Evolutionary conservation across 2,797 vertebrate genomes (phyloP), one percentile per base, ranked within the genome.

Genomic region (Lophius americanus): DNA sequence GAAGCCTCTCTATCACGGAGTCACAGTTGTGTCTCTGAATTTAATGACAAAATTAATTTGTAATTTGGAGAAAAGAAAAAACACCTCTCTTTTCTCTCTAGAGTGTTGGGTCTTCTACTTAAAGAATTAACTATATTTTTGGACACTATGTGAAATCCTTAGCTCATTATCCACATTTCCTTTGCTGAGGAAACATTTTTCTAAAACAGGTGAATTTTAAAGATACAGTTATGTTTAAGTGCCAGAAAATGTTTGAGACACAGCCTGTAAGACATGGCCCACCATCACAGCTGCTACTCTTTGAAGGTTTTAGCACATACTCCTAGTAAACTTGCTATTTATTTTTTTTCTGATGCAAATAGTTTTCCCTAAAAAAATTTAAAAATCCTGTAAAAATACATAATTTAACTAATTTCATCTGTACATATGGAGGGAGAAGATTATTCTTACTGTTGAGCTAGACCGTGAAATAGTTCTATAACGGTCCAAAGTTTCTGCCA

Each of bases 1-100:
- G 67, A 88, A 84, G 82, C 79, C 54, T 81, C 60, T 75, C 73
- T 14, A 66, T 78, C 48, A 62, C 68, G 71, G 65, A 72, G 69
- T 62, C 7, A 39, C 36, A 70, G 62, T 36, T 48, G 60, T 57
- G 51, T 76, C 60, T 75, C 68, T 32, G 53, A 63, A 71, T 75
- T 14, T 60, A 54, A 76, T 78, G 81, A 65, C 73, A 76, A 55
- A 75, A 76, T 53, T 43, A 41, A 72, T 67, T 47, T 32, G 61
- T 73, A 47, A 79, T 52, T 67, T 71, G 36, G 38, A 51, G 37
- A 41, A 52, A 63, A 60, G 5, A 23, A 60, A 5, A 23, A 70
- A 50, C 54, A 73, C 51, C 64, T 75, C 47, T 53, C 35, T 60
- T 62, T 51, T 42, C 36, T 56, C 10, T 7, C 38, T 42, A 7